Evolutionary conservation across 2,113 vertebrate genomes (phyloP).

Genomic region (Ictidomys tridecemlineatus): DNA sequence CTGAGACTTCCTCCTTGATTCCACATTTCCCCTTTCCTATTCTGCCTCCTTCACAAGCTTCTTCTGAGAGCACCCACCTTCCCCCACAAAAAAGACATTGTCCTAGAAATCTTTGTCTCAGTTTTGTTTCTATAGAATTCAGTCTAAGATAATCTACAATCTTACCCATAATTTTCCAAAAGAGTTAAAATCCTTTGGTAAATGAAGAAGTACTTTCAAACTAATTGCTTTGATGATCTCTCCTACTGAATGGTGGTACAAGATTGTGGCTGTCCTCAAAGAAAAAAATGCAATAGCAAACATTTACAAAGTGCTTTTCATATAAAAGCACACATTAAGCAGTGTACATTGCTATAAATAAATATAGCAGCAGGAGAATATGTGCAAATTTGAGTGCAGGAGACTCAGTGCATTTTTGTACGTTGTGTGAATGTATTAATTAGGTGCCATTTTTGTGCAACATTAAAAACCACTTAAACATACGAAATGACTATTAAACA

Average conservation of each 20-base stretch:
- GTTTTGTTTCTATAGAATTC: neutral
- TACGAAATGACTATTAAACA: constrained; percentile 64
- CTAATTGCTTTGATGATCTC: constrained; percentile 69
- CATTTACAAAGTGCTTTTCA: constrained; percentile 71
- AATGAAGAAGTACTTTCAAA: constrained; percentile 70
- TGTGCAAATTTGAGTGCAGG: neutral
- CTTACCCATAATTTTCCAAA: constrained; percentile 59
- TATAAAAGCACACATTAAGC: constrained; percentile 74
- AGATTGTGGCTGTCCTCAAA: constrained; percentile 59
- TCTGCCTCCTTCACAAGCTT: neutral
- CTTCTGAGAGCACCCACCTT: neutral
- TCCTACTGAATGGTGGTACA: constrained; percentile 58
- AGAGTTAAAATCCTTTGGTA: constrained; percentile 52
- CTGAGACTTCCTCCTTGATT: neutral
- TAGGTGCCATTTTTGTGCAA: constrained; percentile 73
- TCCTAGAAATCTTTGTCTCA: neutral
- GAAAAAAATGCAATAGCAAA: constrained; percentile 63
- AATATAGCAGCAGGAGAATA: constrained; percentile 60
- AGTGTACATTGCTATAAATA: constrained; percentile 67
- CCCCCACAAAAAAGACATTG: neutral
- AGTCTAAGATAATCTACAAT: constrained; percentile 42
- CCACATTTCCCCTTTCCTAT: neutral
- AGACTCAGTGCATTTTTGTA: constrained; percentile 69
- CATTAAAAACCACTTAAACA: constrained; percentile 73
- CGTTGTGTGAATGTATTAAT: constrained; percentile 74